Base-by-base conservation (phyloP, 1,140 invertebrate genomes). In the Bombus balteatus region DNA sequence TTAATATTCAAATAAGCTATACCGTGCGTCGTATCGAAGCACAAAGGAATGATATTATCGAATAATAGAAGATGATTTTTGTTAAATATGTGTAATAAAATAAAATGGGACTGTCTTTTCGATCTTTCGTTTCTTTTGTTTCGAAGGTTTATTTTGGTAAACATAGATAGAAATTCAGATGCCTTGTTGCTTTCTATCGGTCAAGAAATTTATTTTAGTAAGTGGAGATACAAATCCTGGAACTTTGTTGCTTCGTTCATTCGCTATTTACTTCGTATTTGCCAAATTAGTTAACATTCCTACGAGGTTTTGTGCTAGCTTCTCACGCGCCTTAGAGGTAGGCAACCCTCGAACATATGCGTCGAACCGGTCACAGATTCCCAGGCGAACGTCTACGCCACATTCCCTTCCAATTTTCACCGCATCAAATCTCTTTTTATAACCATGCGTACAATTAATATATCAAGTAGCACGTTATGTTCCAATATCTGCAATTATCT, bases 351-450 rank as follows among this genome's bases (percentile, higher is more conserved):
- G 32, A 74, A 6, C 85, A 41, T 0, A 12, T 0, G 1, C 6
- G 77, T 53, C 57, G 78, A 81, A 74, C 76, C 15, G 85, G 88
- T 84, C 71, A 28, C 39, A 3, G 34, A 5, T 18, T 25, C 3
- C 15, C n/a, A 28, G 53, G 4, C 12, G 22, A 41, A 25, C 9
- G 32, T 37, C 0, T 22, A 1, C 10, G 13, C 1, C 18, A 10
- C 3, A 15, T n/a, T 32, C 10, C 10, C 15, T 32, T 65, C 4
- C 18, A 53, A 53, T 53, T 8, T 53, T 6, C 18, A 43, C 12
- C 3, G 47, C 25, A 34, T 10, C 15, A 2, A 53, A 15, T 22
- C 10, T 37, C 12, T 72, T 37, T 37, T 41, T 12, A n/a, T 28
- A 18, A 47, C 43, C 43, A 15, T 47, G 1, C 6, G 6, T 18